Conservation (phyloP, 23 tunicate species). For the Ciona savignyi region DNA sequence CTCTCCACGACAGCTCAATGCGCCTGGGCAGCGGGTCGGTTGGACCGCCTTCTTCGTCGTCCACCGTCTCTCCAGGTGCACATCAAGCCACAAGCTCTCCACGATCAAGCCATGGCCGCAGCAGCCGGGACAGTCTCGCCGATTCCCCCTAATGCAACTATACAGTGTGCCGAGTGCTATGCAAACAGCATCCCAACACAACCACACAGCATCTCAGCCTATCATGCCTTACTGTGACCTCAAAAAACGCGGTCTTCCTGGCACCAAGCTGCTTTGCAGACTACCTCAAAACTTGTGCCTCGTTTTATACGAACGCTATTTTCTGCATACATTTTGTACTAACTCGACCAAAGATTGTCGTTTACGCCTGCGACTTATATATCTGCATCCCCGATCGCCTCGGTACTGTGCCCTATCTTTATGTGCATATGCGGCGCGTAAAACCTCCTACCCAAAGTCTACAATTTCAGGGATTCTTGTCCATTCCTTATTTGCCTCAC, state of each 20-base stretch:
- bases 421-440: neutral
- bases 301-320: neutral
- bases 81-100: conserved; percentile 19
- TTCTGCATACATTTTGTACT: neutral
- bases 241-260: neutral
- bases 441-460: neutral
- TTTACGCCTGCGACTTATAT: neutral
- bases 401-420: neutral
- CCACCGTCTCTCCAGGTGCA: conserved; percentile 26
- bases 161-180: neutral
- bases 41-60: conserved; percentile 50
- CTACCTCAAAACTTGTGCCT: neutral
- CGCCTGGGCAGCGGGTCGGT: conserved; percentile 20
- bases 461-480: neutral
- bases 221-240: neutral
- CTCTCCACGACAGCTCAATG: neutral
- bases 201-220: neutral
- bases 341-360: neutral
- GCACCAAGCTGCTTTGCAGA: conserved; percentile 1
- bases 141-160: conserved; percentile 32
- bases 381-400: neutral
- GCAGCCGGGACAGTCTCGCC: conserved; percentile 18
- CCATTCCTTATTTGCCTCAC: neutral
- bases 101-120: conserved; percentile 23
- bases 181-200: neutral